Conservation (phyloP, 1,140 invertebrate species). For the Calliphora vicina region DNA sequence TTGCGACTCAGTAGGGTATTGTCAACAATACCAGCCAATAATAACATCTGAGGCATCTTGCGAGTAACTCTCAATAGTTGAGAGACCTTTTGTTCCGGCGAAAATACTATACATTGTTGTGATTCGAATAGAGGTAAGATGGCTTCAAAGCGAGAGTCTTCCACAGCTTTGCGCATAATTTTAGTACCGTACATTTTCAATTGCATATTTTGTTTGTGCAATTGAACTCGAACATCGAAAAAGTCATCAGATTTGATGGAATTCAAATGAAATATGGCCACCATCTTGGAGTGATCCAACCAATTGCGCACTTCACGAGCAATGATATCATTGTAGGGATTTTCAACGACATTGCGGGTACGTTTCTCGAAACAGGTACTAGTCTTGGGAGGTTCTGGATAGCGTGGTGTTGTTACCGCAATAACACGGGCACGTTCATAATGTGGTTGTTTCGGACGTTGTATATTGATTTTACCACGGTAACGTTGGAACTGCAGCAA, state of each 20-base stretch:
- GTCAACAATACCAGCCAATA: slow-evolving; percentile 75
- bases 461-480: slow-evolving; percentile 77
- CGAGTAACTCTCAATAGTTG: slow-evolving; percentile 69
- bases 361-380: slow-evolving; percentile 49
- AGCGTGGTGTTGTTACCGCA: slow-evolving; percentile 70
- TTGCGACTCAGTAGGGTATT: slow-evolving; percentile 71
- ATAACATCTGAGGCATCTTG: slow-evolving; percentile 70
- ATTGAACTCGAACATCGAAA: slow-evolving; percentile 68
- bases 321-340: slow-evolving; percentile 75
- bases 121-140: slow-evolving; percentile 68
- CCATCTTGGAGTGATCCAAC: slow-evolving; percentile 74
- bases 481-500: slow-evolving; percentile 70
- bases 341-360: slow-evolving; percentile 58
- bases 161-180: slow-evolving; percentile 69
- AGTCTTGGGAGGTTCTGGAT: slow-evolving; percentile 52
- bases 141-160: slow-evolving; percentile 69
- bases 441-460: slow-evolving; percentile 73
- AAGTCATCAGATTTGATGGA: slow-evolving; percentile 69
- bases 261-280: slow-evolving; percentile 75
- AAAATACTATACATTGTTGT: slow-evolving; percentile 71
- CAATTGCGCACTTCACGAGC: slow-evolving; percentile 73
- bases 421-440: slow-evolving; percentile 70
- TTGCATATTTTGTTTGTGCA: slow-evolving; percentile 73
- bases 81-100: slow-evolving; percentile 67
- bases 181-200: slow-evolving; percentile 70